These are phyloP conservation scores for Rafetus swinhoei DNA, from an alignment of 2,113 vertebrate genomes.

Conservation along the genomic window DNA sequence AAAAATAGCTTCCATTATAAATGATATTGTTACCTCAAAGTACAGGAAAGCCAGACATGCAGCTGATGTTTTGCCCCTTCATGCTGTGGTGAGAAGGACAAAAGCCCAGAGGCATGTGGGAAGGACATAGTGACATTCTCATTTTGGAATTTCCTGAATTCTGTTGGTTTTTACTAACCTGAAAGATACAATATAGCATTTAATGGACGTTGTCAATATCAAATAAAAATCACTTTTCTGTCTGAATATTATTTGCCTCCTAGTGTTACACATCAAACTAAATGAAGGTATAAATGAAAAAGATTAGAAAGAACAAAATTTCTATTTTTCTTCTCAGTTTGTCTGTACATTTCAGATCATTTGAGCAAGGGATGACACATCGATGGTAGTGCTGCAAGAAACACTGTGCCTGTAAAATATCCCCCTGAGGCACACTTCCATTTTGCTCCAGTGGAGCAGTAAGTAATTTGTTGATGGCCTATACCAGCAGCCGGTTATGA, in stretches of 20 bases:
- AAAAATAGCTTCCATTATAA: neutral
- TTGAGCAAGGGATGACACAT: neutral
- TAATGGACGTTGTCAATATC: neutral
- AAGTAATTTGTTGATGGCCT: neutral
- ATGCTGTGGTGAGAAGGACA: neutral
- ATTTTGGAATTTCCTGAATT: neutral
- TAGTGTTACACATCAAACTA: constrained; percentile 21
- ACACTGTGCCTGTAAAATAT: neutral
- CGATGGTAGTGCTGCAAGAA: neutral
- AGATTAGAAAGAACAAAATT: neutral
- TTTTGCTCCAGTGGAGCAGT: neutral
- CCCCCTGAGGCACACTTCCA: neutral
- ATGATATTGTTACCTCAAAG: neutral
- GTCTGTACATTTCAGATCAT: neutral
- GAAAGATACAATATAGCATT: neutral
- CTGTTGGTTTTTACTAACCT: constrained; percentile 20
- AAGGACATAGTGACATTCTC: neutral
- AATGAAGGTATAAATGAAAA: constrained; percentile 12
- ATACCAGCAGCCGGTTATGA: neutral
- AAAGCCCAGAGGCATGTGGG: neutral
- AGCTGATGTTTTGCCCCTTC: neutral
- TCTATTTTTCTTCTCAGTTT: neutral
- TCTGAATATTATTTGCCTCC: constrained; percentile 17
- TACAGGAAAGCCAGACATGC: neutral
- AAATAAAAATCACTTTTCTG: neutral